Percentiles rank a stretch among this genome's conserved stretches.
These are phyloP conservation scores for Microcebus tavaratra DNA, from an alignment of 2,113 vertebrate species.

Conservation along the genomic window DNA sequence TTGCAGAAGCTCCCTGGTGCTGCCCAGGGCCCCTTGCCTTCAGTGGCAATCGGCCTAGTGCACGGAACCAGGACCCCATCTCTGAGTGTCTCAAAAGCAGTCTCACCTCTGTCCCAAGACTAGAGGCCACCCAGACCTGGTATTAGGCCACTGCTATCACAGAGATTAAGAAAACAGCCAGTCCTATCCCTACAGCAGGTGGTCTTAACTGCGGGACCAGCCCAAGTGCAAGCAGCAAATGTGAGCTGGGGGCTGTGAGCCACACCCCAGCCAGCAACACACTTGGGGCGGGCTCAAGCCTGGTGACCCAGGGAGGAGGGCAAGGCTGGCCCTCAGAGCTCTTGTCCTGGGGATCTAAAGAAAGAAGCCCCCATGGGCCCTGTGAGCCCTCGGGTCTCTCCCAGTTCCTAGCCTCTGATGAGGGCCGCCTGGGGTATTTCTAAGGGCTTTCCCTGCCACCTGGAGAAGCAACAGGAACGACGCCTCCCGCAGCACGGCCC, in stretches of 20 bases:
- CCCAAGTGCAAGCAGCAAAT: not conserved
- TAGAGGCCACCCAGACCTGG: not conserved
- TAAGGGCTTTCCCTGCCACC: not conserved
- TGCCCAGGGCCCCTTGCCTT: not conserved
- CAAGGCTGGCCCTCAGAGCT: not conserved
- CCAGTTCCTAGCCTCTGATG: not conserved
- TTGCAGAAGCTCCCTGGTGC: not conserved
- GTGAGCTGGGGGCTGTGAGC: not conserved
- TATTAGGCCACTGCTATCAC: not conserved
- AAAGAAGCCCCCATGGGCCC: not conserved
- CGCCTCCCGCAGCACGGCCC: rapidly evolving
- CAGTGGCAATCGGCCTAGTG: not conserved
- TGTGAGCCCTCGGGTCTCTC: rapidly evolving
- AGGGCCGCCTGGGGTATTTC: not conserved
- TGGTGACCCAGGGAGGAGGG: not conserved
- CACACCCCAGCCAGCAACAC: rapidly evolving
- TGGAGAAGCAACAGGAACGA: too few relatives aligned
- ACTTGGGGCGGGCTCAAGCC: too few relatives aligned
- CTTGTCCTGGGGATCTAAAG: not conserved
- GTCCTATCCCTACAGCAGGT: not conserved
- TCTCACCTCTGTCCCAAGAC: not conserved
- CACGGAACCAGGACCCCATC: not conserved
- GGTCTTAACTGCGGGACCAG: rapidly evolving
- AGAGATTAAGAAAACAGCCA: not conserved
- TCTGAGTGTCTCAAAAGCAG: not conserved